Evolutionary conservation across 2,888 invertebrate genomes (phyloP), one percentile per base, ranked within the genome.

Genomic region (Pegoplata infirma): DNA sequence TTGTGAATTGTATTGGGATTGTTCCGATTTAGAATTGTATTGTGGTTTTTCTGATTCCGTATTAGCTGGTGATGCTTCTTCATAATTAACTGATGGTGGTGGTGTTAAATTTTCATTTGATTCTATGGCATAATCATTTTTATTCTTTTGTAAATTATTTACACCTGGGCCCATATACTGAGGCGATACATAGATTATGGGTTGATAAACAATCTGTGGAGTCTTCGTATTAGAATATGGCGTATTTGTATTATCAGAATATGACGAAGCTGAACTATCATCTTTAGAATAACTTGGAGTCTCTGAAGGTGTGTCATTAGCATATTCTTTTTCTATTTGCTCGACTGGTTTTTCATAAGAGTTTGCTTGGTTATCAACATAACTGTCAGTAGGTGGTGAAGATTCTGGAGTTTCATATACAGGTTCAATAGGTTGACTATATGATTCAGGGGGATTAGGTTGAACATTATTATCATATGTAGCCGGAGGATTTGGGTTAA

Each of bases 161-260:
- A 32, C 46, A 23, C 63, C n/a, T 40, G 51, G 28, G 14, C 67
- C 59, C 25, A 63, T 56, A 44, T 40, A 55, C 23, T 81, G 81
- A 5, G 86, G 80, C 1, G 84, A 80, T 0, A 87, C 67, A 55
- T 86, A 86, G 47, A 86, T 87, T 5, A 87, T 86, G 17, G 86
- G 87, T 51, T 87, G 86, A 77, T 86, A 86, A 25, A 86, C 79
- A 17, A 86, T 84, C 49, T 84, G 85, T 0, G 86, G 84, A 17
- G 53, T 21, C 58, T 67, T 72, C 17, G 5, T 19, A 10, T 55
- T 53, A n/a, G 47, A 51, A 6, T 44, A 17, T 28, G 25, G 55
- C 3, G n/a, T 1, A n/a, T 53, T 40, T 2, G n/a, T 1, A 5
- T 53, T 40, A 40, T 40, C 36, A 5, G 36, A 10, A 40, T 40